Evolutionary conservation across 2,113 vertebrate genomes (phyloP), one percentile per base, ranked within the genome.

Genomic region (Acrocephalus kingi): DNA sequence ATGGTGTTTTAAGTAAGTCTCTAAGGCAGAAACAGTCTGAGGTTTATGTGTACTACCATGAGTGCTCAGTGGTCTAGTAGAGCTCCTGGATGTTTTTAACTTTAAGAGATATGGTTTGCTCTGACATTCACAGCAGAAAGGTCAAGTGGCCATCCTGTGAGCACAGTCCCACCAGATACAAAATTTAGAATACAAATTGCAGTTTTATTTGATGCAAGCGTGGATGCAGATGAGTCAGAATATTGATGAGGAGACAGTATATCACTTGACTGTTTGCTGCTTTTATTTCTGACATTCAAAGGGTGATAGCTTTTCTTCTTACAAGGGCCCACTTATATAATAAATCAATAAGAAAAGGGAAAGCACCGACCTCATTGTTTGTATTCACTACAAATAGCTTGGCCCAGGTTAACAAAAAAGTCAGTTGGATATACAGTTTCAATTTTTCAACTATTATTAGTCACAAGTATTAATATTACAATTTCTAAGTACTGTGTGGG

Each of bases 211-310:
- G 54, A 86, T 86, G 3, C 4, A 77, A 86, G 10, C 3, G 4
- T 33, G 43, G 46, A 46, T 15, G 10, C n/a, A 71, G 63, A 15
- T 80, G 33, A 86, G 43, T 84, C 75, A 88, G 55, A 66, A 27
- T 66, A 77, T 80, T 74, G 85, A 86, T 17, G 46, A 72, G 33
- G 51, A 69, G 13, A 88, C 27, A 73, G 48, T 45, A 21, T 83
- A 76, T 58, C 51, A 55, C 74, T 71, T 83, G 55, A 46, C 68
- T 84, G 16, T 72, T 82, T 93, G 37, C 58, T 93, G 37, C n/a
- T 35, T 80, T 91, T 93, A 76, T 95, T 88, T 88, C 55, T 94
- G 85, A 77, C 27, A 49, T 92, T 90, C 46, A 84, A 54, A 73
- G 4, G 19, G 25, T 91, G 87, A 82, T 45, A 79, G 18, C 49